phyloP scores from a whole-genome alignment of 2,113 vertebrate species.

The Tonatia bakeri region DNA sequence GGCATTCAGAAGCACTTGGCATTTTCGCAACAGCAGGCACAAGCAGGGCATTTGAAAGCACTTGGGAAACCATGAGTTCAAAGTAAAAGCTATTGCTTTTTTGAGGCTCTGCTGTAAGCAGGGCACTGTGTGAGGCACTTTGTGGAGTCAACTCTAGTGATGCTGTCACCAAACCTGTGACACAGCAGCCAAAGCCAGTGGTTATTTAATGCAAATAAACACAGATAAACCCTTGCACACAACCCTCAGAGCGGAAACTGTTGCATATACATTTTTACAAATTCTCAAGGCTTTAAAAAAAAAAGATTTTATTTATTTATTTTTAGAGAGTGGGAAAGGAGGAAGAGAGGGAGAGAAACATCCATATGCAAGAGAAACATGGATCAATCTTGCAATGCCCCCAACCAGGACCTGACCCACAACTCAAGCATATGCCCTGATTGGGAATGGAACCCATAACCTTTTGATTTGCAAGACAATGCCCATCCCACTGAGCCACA shows the following conservation, averaged over 20 bases:
- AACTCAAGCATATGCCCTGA: too few species aligned
- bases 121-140: not conserved
- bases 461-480: too few species aligned
- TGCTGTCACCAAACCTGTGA: accelerated
- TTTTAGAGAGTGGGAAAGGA: too few species aligned
- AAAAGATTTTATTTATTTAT: too few species aligned
- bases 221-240: not conserved
- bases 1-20: not conserved
- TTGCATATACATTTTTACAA: not conserved
- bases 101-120: not conserved
- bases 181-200: not conserved
- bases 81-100: not conserved
- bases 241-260: not conserved
- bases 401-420: too few species aligned
- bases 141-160: not conserved
- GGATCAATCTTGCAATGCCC: too few species aligned
- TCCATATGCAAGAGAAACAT: too few species aligned
- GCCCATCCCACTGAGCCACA: too few species aligned
- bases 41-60: not conserved
- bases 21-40: not conserved
- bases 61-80: not conserved
- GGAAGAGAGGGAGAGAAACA: too few species aligned
- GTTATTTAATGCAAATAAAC: not conserved
- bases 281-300: not conserved
- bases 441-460: too few species aligned